A percentile compares a stretch with the other conserved stretches of the same genome.
phyloP scores from a whole-genome alignment of 2,113 vertebrate species.

The Podilymbus podiceps region DNA sequence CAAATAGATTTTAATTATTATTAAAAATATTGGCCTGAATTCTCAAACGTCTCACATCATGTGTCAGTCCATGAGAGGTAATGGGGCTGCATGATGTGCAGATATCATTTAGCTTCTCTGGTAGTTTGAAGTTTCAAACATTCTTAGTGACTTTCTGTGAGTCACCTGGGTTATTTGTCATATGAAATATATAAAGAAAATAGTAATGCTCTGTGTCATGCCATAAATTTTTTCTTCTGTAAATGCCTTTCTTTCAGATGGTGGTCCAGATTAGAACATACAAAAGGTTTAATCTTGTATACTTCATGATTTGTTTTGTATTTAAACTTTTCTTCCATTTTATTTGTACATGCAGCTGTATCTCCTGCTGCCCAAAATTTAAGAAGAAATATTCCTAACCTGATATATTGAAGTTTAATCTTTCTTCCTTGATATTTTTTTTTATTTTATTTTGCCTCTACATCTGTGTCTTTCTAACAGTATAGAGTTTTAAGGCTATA shows the following conservation, averaged over 20 bases:
- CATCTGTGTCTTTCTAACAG: background rate
- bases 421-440: background rate
- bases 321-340: background rate
- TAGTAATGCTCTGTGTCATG: background rate
- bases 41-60: background rate
- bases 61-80: background rate
- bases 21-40: background rate
- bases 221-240: background rate
- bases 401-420: background rate
- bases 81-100: background rate
- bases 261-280: background rate
- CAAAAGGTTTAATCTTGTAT: background rate
- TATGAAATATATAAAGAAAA: background rate
- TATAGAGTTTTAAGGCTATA: background rate
- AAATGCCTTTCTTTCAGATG: background rate
- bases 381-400: background rate
- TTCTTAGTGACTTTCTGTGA: background rate
- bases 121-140: background rate
- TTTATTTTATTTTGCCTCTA: background rate
- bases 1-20: background rate
- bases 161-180: background rate
- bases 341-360: background rate
- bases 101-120: background rate
- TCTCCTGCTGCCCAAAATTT: background rate
- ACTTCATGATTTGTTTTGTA: background rate